phyloP scores from a whole-genome alignment of 92 coral and sea anemone genomes.

The Porites divaricata region DNA sequence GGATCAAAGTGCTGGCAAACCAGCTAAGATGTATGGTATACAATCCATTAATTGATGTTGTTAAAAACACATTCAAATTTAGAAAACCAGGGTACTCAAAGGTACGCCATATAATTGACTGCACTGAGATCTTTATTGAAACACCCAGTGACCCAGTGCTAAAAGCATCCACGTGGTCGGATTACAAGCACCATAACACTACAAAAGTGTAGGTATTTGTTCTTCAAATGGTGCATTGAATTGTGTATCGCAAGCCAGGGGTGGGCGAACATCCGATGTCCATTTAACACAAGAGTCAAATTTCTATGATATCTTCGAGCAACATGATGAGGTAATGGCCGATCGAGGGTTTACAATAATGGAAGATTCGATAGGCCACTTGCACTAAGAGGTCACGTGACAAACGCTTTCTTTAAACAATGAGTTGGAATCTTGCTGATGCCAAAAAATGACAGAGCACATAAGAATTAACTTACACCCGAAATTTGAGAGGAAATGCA shows the following conservation, averaged over 20 bases:
- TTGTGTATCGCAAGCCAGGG: conserved; percentile 47
- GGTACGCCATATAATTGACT: conserved; percentile 52
- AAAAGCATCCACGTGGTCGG: conserved; percentile 40
- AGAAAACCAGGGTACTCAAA: conserved; percentile 45
- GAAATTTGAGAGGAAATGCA: too few relatives aligned
- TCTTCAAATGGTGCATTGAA: conserved; percentile 60
- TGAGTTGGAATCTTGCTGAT: too few relatives aligned
- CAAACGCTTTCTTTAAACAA: too few relatives aligned
- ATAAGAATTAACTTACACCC: too few relatives aligned
- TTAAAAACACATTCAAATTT: conserved; percentile 58
- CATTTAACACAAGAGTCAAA: too few relatives aligned
- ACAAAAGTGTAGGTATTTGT: conserved; percentile 48
- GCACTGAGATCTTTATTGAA: conserved; percentile 51
- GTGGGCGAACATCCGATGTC: too few relatives aligned
- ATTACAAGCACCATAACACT: conserved; percentile 63
- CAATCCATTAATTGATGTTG: conserved; percentile 58
- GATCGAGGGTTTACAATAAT: too few relatives aligned
- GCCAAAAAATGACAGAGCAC: too few relatives aligned
- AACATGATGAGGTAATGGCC: too few relatives aligned
- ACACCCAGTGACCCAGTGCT: conserved; percentile 58
- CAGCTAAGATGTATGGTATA: conserved; percentile 55
- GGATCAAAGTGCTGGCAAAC: conserved; percentile 47
- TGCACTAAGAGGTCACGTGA: too few relatives aligned
- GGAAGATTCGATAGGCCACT: too few relatives aligned
- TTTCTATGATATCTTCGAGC: too few relatives aligned